These are phyloP conservation scores for Prunella strophiata DNA, from an alignment of 2,797 vertebrate genomes.

Conservation along the genomic window DNA sequence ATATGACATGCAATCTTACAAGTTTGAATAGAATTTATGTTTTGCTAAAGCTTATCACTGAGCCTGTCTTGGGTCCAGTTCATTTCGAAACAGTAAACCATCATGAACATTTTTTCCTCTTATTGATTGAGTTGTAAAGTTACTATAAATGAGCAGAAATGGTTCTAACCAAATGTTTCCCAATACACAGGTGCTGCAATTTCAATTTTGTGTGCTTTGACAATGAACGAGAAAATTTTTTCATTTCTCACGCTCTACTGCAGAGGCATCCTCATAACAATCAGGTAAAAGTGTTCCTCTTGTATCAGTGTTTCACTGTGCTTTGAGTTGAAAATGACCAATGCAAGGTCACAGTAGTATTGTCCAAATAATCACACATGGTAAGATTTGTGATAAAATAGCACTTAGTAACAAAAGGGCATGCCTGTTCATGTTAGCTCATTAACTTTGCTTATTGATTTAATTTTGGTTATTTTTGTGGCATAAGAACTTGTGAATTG, in stretches of 20 bases:
- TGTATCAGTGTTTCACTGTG: not conserved
- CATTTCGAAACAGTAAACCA: not conserved
- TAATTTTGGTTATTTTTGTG: not conserved
- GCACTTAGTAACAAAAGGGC: not conserved
- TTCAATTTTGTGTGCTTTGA: not conserved
- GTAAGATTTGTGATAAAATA: not conserved
- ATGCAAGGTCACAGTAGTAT: not conserved
- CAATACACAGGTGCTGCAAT: not conserved
- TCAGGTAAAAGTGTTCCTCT: not conserved
- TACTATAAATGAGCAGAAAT: not conserved
- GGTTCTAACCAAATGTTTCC: not conserved
- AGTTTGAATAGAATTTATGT: not conserved
- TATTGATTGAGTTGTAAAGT: not conserved
- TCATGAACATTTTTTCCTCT: not conserved
- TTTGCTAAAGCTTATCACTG: not conserved
- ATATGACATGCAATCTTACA: not conserved
- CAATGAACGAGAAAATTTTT: not conserved
- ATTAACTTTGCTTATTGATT: not conserved
- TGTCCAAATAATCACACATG: not conserved
- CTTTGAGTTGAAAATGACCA: not conserved
- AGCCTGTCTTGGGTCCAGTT: not conserved
- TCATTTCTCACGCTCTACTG: not conserved
- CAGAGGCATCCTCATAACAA: not conserved
- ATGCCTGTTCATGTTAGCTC: not conserved
- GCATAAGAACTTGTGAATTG: not conserved